Evolutionary conservation across 2,888 invertebrate species (phyloP).

Genomic region (Teleogryllus oceanicus): DNA sequence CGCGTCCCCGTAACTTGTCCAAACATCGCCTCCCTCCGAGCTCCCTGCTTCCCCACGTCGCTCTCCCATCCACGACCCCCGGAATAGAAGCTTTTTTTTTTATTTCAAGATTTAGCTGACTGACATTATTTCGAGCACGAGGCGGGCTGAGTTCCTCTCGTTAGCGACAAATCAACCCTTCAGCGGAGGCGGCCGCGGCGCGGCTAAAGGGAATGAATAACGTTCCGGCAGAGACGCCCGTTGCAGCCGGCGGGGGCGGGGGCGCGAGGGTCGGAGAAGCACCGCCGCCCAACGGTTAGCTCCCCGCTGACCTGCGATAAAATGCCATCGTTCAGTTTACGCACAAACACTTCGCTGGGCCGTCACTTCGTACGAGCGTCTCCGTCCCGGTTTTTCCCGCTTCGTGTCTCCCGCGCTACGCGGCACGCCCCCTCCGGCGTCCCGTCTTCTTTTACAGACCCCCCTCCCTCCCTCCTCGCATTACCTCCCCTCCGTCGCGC

Average conservation of each 20-base stretch:
- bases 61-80: not conserved
- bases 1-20: too few species aligned
- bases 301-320: not conserved
- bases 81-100: not conserved
- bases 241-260: not conserved
- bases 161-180: not conserved
- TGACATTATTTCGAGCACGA: not conserved
- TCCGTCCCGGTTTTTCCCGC: too few species aligned
- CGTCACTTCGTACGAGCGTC: too few species aligned
- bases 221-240: not conserved
- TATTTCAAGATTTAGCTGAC: not conserved
- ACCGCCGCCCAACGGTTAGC: too few species aligned
- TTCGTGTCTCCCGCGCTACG: too few species aligned
- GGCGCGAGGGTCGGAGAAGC: too few species aligned
- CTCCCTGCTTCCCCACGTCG: not conserved
- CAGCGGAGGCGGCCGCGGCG: not conserved
- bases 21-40: not conserved
- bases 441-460: not conserved
- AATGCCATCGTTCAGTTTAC: not conserved
- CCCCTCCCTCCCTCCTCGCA: not conserved
- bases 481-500: not conserved
- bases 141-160: not conserved
- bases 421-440: not conserved
- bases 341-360: not conserved
- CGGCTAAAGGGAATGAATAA: not conserved